These are phyloP conservation scores for Zygaena filipendulae DNA, from an alignment of 2,888 invertebrate species.

Conservation along the genomic window DNA sequence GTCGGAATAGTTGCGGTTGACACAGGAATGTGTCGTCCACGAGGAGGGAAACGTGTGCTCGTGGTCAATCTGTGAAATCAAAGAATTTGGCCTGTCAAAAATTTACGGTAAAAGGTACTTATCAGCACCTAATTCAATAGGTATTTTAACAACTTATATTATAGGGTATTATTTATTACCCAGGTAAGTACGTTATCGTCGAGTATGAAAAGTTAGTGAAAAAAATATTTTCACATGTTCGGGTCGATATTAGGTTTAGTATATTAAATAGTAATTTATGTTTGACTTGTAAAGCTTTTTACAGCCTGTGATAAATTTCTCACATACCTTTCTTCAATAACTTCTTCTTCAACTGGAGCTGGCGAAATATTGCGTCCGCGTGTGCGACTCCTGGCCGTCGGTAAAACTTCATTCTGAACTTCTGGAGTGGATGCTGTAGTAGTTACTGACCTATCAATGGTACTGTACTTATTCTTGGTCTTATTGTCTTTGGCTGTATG, in stretches of 20 bases:
- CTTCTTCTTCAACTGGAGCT: constrained; percentile 60
- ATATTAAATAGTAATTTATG: too few species aligned
- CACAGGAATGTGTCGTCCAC: constrained; percentile 62
- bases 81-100: too few species aligned
- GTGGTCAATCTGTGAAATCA: constrained; percentile 74
- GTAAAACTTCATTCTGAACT: constrained; percentile 75
- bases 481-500: constrained; percentile 50
- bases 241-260: too few species aligned
- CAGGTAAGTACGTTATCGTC: too few species aligned
- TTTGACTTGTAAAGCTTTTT: too few species aligned
- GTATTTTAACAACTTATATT: too few species aligned
- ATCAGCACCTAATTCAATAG: too few species aligned
- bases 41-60: constrained; percentile 88
- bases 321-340: constrained; percentile 65
- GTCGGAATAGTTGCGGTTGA: constrained; percentile 48
- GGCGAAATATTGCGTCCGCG: constrained; percentile 58
- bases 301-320: too few species aligned
- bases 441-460: constrained; percentile 56
- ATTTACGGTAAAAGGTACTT: too few species aligned
- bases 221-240: too few species aligned
- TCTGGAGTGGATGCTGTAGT: constrained; percentile 64
- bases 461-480: constrained; percentile 65
- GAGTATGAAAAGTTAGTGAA: too few species aligned
- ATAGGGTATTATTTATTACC: too few species aligned
- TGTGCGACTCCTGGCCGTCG: constrained; percentile 46